Evolutionary conservation across 30 jellyfish, hydroid and myxozoan genomes (phyloP).

Genomic region (Aurelia coerulea): DNA sequence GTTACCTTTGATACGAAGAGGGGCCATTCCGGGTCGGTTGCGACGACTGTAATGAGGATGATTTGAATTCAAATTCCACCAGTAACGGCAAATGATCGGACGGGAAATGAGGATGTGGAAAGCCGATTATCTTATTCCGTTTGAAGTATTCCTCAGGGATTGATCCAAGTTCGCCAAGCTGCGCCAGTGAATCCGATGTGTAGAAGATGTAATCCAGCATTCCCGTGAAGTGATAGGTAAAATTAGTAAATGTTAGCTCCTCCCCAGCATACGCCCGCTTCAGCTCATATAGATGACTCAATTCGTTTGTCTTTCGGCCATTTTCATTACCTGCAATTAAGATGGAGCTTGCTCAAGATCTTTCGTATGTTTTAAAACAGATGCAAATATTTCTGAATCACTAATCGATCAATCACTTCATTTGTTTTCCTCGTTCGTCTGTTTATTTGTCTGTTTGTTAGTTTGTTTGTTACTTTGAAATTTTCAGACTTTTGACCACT

Average conservation of each 20-base stretch:
- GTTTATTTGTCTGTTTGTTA: no score
- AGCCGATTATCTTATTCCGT: constrained; percentile 87
- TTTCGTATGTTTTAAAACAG: no score
- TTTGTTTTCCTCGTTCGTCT: no score
- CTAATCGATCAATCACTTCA: no score
- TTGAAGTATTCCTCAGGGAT: constrained; percentile 79
- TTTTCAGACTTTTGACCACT: no score
- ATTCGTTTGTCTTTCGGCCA: constrained; percentile 70
- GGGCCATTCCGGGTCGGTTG: constrained; percentile 62
- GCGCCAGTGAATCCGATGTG: constrained; percentile 74
- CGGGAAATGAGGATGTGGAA: constrained; percentile 98
- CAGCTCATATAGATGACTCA: constrained; percentile 83
- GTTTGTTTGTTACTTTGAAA: no score
- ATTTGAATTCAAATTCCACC: constrained; percentile 86
- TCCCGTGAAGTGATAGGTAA: constrained; percentile 92
- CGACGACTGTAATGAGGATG: neutral
- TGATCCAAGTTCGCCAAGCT: constrained; percentile 92
- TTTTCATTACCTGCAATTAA: constrained; percentile 41
- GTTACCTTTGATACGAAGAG: constrained; percentile 64
- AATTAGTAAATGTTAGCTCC: constrained; percentile 88
- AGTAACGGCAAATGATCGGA: constrained; percentile 90
- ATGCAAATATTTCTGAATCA: no score
- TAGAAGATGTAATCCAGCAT: constrained; percentile 92
- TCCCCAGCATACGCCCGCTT: constrained; percentile 78
- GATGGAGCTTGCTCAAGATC: no score